Base-by-base conservation (phyloP, 2,797 vertebrate genomes). In the Diplodus puntazzo region DNA sequence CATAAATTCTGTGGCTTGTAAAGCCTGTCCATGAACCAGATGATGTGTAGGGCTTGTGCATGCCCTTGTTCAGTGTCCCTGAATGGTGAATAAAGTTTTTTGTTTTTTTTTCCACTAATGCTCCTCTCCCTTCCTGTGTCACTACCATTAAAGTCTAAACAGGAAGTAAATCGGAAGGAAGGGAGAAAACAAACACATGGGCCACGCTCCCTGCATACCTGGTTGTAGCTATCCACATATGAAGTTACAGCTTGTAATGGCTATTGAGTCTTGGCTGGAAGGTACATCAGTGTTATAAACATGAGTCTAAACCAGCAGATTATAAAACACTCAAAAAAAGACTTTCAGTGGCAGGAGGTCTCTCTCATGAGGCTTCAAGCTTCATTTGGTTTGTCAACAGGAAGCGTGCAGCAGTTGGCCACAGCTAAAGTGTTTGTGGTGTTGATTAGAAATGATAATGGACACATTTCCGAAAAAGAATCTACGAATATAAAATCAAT, bases 321-420 rank as follows among this genome's bases (percentile, higher is more conserved):
- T 10, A n/a, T 1, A 64, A 21, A n/a, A 30, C 2, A 30, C 1
- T 18, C 13, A 42, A 20, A 16, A 64, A 54, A 69, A 49, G 18
- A 3, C 12, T 75, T 30, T 74, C 9, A 68, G 20, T 68, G 43
- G 18, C 25, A 64, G 17, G 7, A 67, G 42, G 10, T 16, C 39
- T 74, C 23, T 72, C 17, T 61, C 39, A 1, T 21, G 18, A 62
- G 27, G 25, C 13, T 39, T 80, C 12, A 54, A 43, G 30, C 64
- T 57, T 55, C 27, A 68, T 25, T 70, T 42, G 18, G 63, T 65
- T 71, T 79, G 77, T 80, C 58, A 23, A 68, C 88, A 90, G 90
- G 88, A 91, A 87, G 85, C 77, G 50, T 75, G 80, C 59, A 82
- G 48, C 9, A 60, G 45, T 70, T 64, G 68, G 80, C 69, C 70